Evolutionary conservation across 2,888 invertebrate genomes (phyloP).

Genomic region (Aphrophora alni): DNA sequence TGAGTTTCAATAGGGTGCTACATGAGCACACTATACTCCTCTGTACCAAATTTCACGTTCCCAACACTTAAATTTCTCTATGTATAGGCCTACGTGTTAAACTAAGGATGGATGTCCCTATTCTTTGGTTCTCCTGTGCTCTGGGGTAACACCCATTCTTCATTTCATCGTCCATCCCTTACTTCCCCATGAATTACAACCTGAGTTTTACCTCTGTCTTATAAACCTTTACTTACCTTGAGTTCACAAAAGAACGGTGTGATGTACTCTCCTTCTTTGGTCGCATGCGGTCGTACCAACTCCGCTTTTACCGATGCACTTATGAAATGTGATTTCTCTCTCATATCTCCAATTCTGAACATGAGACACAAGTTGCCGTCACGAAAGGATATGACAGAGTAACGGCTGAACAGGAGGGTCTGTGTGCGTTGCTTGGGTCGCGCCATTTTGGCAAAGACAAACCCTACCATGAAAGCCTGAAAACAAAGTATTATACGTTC

Average conservation of each 20-base stretch:
- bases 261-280: conserved; percentile 74
- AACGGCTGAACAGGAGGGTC: conserved; percentile 90
- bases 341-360: conserved; percentile 94
- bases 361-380: conserved; percentile 86
- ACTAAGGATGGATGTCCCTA: too few relatives aligned
- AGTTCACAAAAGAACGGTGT: conserved; percentile 64
- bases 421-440: conserved; percentile 93
- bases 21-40: too few relatives aligned
- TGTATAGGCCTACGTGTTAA: too few relatives aligned
- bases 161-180: too few relatives aligned
- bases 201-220: too few relatives aligned
- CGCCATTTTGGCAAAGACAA: conserved; percentile 94
- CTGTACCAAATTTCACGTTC: too few relatives aligned
- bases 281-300: conserved; percentile 78
- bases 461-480: conserved; percentile 77
- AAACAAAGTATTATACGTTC: too few relatives aligned
- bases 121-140: too few relatives aligned
- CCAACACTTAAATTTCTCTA: too few relatives aligned
- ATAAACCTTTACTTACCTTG: conserved; percentile 55
- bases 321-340: conserved; percentile 87
- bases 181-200: too few relatives aligned
- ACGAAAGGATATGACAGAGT: conserved; percentile 85
- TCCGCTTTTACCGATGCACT: conserved; percentile 88
- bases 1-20: too few relatives aligned
- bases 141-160: too few relatives aligned